These are phyloP conservation scores for Rhea pennata DNA, from an alignment of 2,113 vertebrate genomes.

Conservation along the genomic window DNA sequence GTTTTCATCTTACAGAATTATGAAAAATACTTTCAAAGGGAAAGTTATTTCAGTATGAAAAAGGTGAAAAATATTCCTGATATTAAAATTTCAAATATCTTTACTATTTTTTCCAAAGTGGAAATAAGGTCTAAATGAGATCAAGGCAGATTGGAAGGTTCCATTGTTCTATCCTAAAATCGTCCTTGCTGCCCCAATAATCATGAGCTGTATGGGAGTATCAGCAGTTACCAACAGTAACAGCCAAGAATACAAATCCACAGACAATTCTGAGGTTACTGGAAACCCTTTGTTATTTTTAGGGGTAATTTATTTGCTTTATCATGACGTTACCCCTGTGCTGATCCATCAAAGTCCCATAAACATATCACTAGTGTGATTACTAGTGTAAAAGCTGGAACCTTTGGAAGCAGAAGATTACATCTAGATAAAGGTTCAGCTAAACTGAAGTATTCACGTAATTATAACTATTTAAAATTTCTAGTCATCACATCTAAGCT, in stretches of 20 bases:
- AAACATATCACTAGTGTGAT: neutral
- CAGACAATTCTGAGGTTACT: neutral
- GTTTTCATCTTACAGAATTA: neutral
- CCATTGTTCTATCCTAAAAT: neutral
- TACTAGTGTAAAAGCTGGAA: neutral
- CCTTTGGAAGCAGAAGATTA: neutral
- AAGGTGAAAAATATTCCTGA: neutral
- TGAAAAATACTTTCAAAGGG: neutral
- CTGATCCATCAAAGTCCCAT: neutral
- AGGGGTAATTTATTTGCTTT: neutral
- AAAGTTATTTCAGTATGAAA: neutral
- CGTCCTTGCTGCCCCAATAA: neutral
- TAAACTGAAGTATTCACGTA: neutral
- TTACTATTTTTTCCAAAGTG: neutral
- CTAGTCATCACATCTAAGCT: neutral
- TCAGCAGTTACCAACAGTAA: neutral
- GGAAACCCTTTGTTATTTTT: neutral
- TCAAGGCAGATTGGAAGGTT: accelerated
- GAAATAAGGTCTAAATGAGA: neutral
- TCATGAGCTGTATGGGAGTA: neutral
- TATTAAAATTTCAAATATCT: neutral
- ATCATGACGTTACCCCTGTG: neutral
- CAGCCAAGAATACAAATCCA: neutral
- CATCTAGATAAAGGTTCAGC: neutral
- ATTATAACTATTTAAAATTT: neutral